A percentile compares a stretch with the other conserved stretches of the same genome.
phyloP scores from a whole-genome alignment of 2,113 vertebrate genomes.

The Clarias macrocephalus region DNA sequence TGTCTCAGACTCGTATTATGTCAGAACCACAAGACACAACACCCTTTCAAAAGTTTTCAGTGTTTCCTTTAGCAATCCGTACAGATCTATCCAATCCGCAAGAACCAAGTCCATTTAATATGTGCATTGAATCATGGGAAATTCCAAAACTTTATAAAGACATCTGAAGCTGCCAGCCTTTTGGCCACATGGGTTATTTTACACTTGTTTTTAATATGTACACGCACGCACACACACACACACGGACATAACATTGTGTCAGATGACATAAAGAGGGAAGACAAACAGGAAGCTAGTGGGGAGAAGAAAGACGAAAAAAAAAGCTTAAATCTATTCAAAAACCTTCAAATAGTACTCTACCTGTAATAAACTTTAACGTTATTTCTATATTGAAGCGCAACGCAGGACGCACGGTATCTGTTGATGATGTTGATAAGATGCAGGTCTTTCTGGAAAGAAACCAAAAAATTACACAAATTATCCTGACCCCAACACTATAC shows the following conservation, averaged over 20 bases:
- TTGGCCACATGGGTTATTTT: too few relatives aligned
- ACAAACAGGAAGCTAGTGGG: not conserved
- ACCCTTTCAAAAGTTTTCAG: not conserved
- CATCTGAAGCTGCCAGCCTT: not conserved
- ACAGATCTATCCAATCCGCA: not conserved
- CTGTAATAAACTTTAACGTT: not conserved
- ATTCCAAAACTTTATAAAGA: not conserved
- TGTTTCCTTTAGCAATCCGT: not conserved
- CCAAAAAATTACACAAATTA: not conserved
- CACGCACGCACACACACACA: not conserved
- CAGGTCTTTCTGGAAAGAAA: not conserved
- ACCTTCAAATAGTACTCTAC: not conserved
- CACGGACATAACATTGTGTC: not conserved
- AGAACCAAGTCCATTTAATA: not conserved
- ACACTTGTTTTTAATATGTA: not conserved
- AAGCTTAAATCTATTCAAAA: not conserved
- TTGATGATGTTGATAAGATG: not conserved
- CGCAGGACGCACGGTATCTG: not conserved
- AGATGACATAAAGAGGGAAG: not conserved
- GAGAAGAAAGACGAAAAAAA: not conserved
- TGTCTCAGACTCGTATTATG: not conserved
- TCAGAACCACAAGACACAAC: not conserved
- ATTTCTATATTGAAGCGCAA: not conserved
- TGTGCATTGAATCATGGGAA: constrained; percentile 1
- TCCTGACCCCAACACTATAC: not conserved